A percentile compares a stretch with the other conserved stretches of the same genome.
Evolutionary conservation across 1,140 invertebrate species (phyloP).

Genomic region (Neodiprion lecontei): DNA sequence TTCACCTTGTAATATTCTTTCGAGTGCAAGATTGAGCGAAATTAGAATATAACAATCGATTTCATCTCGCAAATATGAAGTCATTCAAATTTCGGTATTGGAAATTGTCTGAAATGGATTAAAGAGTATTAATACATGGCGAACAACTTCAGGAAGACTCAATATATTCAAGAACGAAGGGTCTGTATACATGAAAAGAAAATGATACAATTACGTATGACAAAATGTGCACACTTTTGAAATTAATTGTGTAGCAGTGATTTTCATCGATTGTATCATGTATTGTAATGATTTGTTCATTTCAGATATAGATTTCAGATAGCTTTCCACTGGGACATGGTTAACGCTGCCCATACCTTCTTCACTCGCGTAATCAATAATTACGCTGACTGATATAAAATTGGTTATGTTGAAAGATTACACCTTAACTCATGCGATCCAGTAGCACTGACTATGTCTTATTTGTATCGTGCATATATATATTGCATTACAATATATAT

Average conservation of each 20-base stretch:
- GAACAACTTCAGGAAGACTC: neutral
- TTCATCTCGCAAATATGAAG: neutral
- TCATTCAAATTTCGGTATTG: neutral
- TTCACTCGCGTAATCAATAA: conserved; percentile 36
- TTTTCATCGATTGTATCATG: conserved; percentile 32
- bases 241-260: neutral
- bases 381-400: conserved; percentile 43
- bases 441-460: conserved; percentile 38
- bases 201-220: neutral
- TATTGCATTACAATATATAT: conserved; percentile 30
- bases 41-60: no score
- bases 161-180: neutral
- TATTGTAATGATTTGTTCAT: conserved; percentile 58
- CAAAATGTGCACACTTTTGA: conserved; percentile 1
- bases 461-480: conserved; percentile 40
- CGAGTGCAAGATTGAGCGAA: no score
- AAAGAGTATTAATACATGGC: neutral
- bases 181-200: neutral
- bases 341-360: conserved; percentile 52
- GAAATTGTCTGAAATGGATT: no score
- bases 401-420: conserved; percentile 41
- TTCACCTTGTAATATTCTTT: no score
- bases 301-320: conserved; percentile 61
- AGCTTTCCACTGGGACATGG: conserved; percentile 58
- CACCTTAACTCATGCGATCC: conserved; percentile 36